Conservation (phyloP, 2,797 vertebrate genomes). For the Pseudotriccus pelzelni region DNA sequence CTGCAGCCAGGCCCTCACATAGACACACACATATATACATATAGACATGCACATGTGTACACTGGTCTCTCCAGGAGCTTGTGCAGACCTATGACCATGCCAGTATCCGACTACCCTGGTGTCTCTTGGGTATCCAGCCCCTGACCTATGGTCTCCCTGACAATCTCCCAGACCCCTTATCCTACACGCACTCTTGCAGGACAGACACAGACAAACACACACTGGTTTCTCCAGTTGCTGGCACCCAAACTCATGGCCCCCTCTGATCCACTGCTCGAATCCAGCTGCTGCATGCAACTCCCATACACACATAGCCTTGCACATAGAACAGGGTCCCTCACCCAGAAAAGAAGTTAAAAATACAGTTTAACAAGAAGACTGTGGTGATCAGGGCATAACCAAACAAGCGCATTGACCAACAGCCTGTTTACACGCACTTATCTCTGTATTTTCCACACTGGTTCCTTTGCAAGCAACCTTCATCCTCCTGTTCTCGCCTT, state of each 20-base stretch:
- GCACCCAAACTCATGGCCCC: rapidly evolving
- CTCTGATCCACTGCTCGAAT: background rate
- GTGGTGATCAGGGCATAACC: background rate
- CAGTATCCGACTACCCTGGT: background rate
- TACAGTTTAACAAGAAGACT: background rate
- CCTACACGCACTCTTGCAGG: background rate
- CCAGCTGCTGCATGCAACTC: background rate
- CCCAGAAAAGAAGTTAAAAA: background rate
- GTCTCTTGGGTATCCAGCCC: background rate
- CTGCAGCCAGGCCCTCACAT: background rate
- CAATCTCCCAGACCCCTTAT: background rate
- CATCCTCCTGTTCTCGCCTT: background rate
- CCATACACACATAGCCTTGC: background rate
- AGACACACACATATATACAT: rapidly evolving
- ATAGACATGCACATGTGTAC: background rate
- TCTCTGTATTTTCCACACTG: background rate
- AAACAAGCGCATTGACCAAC: background rate
- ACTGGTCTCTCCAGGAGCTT: background rate
- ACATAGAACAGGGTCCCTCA: background rate
- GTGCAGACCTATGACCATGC: background rate
- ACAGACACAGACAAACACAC: background rate
- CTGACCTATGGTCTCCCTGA: background rate
- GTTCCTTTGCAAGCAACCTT: background rate
- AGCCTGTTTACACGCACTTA: background rate
- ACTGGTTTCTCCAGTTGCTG: background rate